phyloP scores from a whole-genome alignment of 2,113 vertebrate species.

The Lynx canadensis region DNA sequence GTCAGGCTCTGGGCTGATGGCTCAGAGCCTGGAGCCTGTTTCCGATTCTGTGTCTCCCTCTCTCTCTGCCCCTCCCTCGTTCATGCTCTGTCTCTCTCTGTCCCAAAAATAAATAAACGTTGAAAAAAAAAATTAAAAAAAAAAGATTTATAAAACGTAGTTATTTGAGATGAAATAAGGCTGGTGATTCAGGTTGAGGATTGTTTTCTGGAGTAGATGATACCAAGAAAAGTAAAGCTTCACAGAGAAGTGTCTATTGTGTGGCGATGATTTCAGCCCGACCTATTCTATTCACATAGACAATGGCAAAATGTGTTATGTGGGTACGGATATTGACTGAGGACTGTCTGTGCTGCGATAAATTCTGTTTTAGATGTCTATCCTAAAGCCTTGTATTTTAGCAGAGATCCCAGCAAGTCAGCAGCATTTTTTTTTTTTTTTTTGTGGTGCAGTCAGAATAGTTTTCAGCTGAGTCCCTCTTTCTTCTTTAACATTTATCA shows the following conservation, averaged over 20 bases:
- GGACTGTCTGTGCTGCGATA: neutral
- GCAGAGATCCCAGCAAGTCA: neutral
- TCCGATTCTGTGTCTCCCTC: too few relatives aligned
- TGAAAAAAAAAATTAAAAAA: too few relatives aligned
- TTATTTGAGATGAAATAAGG: neutral
- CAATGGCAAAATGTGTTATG: neutral
- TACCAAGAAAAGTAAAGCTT: neutral
- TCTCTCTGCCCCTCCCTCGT: too few relatives aligned
- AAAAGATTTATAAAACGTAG: neutral
- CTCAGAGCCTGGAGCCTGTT: too few relatives aligned
- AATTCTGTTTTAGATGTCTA: neutral
- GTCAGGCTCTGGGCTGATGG: too few relatives aligned
- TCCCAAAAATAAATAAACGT: too few relatives aligned
- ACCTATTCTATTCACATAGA: neutral
- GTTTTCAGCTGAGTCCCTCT: neutral
- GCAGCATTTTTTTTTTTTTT: neutral
- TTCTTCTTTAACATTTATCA: constrained; percentile 30
- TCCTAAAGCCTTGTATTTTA: neutral
- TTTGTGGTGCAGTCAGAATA: neutral
- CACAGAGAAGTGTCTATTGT: neutral
- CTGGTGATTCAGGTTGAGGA: neutral
- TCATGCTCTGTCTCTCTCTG: too few relatives aligned
- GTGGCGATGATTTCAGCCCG: neutral
- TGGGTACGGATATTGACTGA: neutral
- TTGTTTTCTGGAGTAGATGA: neutral